Conservation (phyloP, 1,140 invertebrate species). For the Drosophila navojoa region DNA sequence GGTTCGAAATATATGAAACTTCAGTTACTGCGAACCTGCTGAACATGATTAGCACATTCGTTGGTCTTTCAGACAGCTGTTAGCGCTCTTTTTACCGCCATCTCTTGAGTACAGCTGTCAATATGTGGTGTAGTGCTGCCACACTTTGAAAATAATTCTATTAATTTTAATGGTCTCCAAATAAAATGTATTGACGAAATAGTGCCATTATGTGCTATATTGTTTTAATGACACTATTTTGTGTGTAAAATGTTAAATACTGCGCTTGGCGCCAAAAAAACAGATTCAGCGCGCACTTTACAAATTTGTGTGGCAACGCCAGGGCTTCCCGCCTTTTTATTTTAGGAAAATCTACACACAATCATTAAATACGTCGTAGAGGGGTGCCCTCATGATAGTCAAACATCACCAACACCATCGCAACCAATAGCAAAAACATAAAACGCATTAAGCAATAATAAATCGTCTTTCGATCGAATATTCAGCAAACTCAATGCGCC, state of each 20-base stretch:
- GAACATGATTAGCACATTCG: constrained; percentile 5
- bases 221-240: background rate
- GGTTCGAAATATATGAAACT: background rate
- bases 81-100: constrained; percentile 17
- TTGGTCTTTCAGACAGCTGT: constrained; percentile 17
- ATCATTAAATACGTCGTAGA: constrained; percentile 41
- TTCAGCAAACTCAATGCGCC: constrained; percentile 29
- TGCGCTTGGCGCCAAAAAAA: constrained; percentile 38
- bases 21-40: background rate
- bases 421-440: constrained; percentile 10
- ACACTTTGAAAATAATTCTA: background rate
- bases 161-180: background rate
- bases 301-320: constrained; percentile 12
- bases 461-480: background rate
- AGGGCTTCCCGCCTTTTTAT: constrained; percentile 49
- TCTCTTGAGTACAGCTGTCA: constrained; percentile 28
- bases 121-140: constrained; percentile 10
- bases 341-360: constrained; percentile 19
- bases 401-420: constrained; percentile 15
- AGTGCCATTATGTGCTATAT: background rate
- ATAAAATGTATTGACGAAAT: background rate
- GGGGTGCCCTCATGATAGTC: constrained; percentile 6
- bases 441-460: constrained; percentile 11
- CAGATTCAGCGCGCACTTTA: background rate
- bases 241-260: background rate